Percentiles rank a stretch among this genome's conserved stretches.
phyloP scores from a whole-genome alignment of 2,888 invertebrate genomes.

The Limnephilus marmoratus region DNA sequence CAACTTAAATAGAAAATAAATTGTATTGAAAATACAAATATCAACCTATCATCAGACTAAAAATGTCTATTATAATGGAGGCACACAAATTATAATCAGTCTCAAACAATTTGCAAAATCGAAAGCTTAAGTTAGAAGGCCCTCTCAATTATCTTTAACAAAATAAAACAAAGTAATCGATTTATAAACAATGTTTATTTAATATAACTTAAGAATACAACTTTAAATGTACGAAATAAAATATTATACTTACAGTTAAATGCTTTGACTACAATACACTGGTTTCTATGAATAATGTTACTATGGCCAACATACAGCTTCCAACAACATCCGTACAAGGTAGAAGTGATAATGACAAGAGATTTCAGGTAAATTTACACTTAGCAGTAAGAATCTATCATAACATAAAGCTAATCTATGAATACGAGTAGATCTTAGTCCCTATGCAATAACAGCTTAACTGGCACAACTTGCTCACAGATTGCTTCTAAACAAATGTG shows the following conservation, averaged over 20 bases:
- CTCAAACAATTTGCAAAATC: neutral
- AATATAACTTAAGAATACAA: conserved; percentile 58
- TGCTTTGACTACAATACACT: conserved; percentile 65
- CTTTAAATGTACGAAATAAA: conserved; percentile 55
- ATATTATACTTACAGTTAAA: conserved; percentile 60
- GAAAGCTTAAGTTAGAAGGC: neutral
- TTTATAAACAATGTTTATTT: conserved; percentile 65
- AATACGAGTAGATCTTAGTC: conserved; percentile 39
- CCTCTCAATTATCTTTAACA: neutral
- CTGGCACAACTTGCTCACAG: conserved; percentile 52
- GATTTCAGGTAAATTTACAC: conserved; percentile 55
- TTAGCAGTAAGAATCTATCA: conserved; percentile 55
- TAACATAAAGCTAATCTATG: conserved; percentile 46
- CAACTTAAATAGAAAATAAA: conserved; percentile 9
- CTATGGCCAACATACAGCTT: conserved; percentile 60
- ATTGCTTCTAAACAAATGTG: neutral
- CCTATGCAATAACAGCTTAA: conserved; percentile 52
- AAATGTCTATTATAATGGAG: too few species aligned
- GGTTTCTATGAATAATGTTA: conserved; percentile 55
- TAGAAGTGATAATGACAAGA: conserved; percentile 58
- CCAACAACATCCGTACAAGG: conserved; percentile 46
- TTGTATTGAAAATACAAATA: neutral
- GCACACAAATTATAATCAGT: neutral
- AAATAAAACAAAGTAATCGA: conserved; percentile 51
- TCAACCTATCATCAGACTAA: neutral